Evolutionary conservation across 2,797 vertebrate species (phyloP).

Genomic region (Cichlasoma orientale): DNA sequence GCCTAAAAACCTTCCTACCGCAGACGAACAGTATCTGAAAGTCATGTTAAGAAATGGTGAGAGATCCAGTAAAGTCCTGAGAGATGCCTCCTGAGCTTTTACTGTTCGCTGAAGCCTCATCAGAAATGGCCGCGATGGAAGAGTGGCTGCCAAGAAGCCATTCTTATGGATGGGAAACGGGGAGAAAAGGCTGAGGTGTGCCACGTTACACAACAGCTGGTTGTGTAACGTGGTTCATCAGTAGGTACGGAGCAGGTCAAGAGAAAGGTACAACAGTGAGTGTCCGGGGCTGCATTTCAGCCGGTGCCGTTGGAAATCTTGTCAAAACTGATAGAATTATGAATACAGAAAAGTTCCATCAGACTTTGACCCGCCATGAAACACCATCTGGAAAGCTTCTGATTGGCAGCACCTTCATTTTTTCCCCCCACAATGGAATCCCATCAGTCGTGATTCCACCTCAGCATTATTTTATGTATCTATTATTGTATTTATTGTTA

Average conservation of each 20-base stretch:
- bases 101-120: background rate
- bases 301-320: background rate
- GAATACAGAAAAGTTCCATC: background rate
- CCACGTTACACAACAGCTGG: background rate
- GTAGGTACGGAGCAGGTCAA: too few species aligned
- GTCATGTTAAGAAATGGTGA: background rate
- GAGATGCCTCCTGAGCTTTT: background rate
- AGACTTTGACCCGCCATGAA: too few species aligned
- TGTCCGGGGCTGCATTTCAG: background rate
- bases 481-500: too few species aligned
- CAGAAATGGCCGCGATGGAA: fast-evolving
- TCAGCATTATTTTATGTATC: too few species aligned
- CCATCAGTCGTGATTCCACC: too few species aligned
- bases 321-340: background rate
- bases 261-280: too few species aligned
- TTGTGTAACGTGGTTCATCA: too few species aligned
- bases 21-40: background rate
- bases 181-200: too few species aligned
- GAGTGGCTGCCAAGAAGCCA: background rate
- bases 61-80: background rate
- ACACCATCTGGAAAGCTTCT: too few species aligned
- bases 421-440: too few species aligned
- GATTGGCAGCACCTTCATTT: too few species aligned
- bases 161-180: background rate
- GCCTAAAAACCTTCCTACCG: background rate